phyloP scores from a whole-genome alignment of 2,888 invertebrate genomes.

The Blastobasis lacticolella region DNA sequence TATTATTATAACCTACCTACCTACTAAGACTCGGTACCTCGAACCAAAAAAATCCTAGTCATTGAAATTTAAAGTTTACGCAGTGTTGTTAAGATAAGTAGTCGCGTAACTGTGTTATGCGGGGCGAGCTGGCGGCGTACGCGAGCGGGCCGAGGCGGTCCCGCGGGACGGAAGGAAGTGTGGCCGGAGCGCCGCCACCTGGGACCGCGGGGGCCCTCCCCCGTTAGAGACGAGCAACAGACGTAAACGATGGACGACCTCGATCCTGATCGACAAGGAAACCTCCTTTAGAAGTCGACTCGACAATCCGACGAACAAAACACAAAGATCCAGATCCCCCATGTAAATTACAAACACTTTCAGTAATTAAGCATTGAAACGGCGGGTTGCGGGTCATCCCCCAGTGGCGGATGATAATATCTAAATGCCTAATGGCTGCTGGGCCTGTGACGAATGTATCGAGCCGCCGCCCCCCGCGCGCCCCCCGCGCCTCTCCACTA shows the following conservation, averaged over 20 bases:
- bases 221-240: slow-evolving; percentile 27
- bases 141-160: slow-evolving; percentile 48
- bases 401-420: slow-evolving; percentile 69
- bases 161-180: slow-evolving; percentile 63
- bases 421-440: slow-evolving; percentile 76
- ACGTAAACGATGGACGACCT: slow-evolving; percentile 35
- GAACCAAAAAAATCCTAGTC: too few relatives aligned
- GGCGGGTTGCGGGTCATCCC: slow-evolving; percentile 67
- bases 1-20: too few relatives aligned
- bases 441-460: slow-evolving; percentile 75
- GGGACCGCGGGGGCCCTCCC: slow-evolving; percentile 38
- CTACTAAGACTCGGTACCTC: too few relatives aligned
- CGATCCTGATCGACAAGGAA: slow-evolving; percentile 1
- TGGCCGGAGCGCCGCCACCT: slow-evolving; percentile 64
- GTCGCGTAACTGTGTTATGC: too few relatives aligned
- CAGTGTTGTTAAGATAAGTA: too few relatives aligned
- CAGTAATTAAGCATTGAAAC: slow-evolving; percentile 69
- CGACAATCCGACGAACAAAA: neutral
- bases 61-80: too few relatives aligned
- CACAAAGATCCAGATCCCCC: slow-evolving; percentile 20
- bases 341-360: slow-evolving; percentile 61
- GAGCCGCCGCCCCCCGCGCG: slow-evolving; percentile 37
- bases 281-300: too few relatives aligned
- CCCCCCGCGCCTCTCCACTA: slow-evolving; percentile 60
- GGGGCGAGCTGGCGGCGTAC: slow-evolving; percentile 32